Evolutionary conservation across 2,888 invertebrate genomes (phyloP).

Genomic region (Mythimna impura): DNA sequence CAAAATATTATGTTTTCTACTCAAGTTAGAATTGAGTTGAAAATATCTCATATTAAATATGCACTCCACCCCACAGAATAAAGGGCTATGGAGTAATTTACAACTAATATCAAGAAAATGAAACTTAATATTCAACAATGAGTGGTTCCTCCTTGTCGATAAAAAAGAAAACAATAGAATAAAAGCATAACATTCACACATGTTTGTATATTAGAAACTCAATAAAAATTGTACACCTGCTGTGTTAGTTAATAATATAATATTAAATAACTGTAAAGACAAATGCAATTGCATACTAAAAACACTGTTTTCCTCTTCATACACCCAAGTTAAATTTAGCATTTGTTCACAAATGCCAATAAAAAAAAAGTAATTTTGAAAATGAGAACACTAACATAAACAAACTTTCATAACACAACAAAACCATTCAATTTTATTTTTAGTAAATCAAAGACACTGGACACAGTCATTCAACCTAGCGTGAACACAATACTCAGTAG

Average conservation of each 20-base stretch:
- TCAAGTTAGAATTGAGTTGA: not conserved
- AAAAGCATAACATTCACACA: not conserved
- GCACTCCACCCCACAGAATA: no score
- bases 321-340: not conserved
- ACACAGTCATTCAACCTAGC: conserved; percentile 63
- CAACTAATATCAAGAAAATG: not conserved
- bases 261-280: not conserved
- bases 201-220: not conserved
- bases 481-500: conserved; percentile 68
- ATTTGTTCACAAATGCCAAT: not conserved
- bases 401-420: conserved; percentile 11
- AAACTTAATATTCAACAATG: not conserved
- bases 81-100: no score
- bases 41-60: not conserved
- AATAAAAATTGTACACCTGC: not conserved
- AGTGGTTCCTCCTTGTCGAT: not conserved
- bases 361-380: not conserved
- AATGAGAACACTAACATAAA: conserved; percentile 2
- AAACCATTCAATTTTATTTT: conserved; percentile 2
- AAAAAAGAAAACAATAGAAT: not conserved
- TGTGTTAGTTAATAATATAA: not conserved
- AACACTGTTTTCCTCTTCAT: not conserved
- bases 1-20: no score
- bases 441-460: conserved; percentile 40
- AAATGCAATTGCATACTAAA: not conserved